Percentiles rank a stretch among this genome's conserved stretches.
These are phyloP conservation scores for Pogonocherus hispidulus DNA, from an alignment of 2,888 invertebrate genomes.

Conservation along the genomic window DNA sequence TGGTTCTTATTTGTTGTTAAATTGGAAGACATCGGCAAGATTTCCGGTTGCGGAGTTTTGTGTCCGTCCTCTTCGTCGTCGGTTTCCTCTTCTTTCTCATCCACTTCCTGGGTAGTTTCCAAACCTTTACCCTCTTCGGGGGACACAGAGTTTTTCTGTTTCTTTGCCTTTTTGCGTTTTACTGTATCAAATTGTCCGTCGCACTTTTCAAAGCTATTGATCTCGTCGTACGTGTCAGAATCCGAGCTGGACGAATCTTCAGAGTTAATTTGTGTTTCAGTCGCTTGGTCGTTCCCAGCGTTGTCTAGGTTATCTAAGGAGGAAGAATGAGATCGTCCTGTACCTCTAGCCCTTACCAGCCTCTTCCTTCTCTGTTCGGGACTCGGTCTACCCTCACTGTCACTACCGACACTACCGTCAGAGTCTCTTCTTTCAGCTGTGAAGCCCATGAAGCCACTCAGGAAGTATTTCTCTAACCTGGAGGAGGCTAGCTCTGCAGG, in stretches of 20 bases:
- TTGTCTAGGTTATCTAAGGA: constrained; percentile 83
- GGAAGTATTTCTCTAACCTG: constrained; percentile 89
- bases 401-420: constrained; percentile 91
- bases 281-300: constrained; percentile 63
- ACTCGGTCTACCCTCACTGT: constrained; percentile 90
- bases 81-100: constrained; percentile 72
- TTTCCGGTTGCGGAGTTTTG: constrained; percentile 79
- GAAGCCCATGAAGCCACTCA: constrained; percentile 88
- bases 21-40: constrained; percentile 70
- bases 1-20: constrained; percentile 80
- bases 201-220: constrained; percentile 78
- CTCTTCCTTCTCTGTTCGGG: constrained; percentile 88
- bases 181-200: constrained; percentile 86
- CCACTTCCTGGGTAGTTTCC: constrained; percentile 75
- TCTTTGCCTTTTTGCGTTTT: constrained; percentile 87
- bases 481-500: constrained; percentile 86
- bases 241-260: constrained; percentile 77
- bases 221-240: constrained; percentile 79
- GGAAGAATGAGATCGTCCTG: constrained; percentile 86
- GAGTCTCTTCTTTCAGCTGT: constrained; percentile 83
- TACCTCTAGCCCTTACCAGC: constrained; percentile 85
- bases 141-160: constrained; percentile 71
- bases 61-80: constrained; percentile 79
- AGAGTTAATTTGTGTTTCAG: constrained; percentile 71
- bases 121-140: constrained; percentile 76